Evolutionary conservation across 2,113 vertebrate species (phyloP).

Genomic region (Epinephelus moara): DNA sequence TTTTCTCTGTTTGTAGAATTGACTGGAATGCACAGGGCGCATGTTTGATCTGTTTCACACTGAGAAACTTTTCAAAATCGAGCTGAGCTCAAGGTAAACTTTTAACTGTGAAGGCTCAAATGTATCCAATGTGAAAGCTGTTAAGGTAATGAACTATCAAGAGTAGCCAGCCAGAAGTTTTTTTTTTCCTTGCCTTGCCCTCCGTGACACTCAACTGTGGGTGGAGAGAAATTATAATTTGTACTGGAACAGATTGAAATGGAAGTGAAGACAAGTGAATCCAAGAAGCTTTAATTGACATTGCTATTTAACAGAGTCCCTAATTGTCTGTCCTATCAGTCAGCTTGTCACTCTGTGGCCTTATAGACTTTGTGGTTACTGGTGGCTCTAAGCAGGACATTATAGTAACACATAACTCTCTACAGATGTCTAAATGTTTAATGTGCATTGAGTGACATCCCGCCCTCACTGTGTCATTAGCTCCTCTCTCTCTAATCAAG

Average conservation of each 20-base stretch:
- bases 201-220: slow-evolving; percentile 47
- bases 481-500: slow-evolving; percentile 73
- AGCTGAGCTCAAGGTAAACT: slow-evolving; percentile 33
- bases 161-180: not conserved
- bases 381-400: slow-evolving; percentile 62
- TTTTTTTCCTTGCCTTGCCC: slow-evolving; percentile 13
- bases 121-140: not conserved
- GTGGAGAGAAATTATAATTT: slow-evolving; percentile 59
- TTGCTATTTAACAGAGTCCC: slow-evolving; percentile 53
- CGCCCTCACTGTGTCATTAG: slow-evolving; percentile 76
- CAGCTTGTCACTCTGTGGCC: slow-evolving; percentile 52
- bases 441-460: slow-evolving; percentile 77
- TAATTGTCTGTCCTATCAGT: slow-evolving; percentile 65
- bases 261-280: slow-evolving; percentile 59
- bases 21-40: not conserved
- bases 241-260: slow-evolving; percentile 53
- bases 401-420: slow-evolving; percentile 57
- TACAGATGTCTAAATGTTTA: slow-evolving; percentile 82
- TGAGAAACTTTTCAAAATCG: slow-evolving; percentile 35
- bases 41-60: slow-evolving; percentile 39
- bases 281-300: slow-evolving; percentile 62
- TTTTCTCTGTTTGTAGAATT: slow-evolving; percentile 24
- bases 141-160: slow-evolving; percentile 36
- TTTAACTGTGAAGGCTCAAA: slow-evolving; percentile 36
- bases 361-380: slow-evolving; percentile 34